Base-by-base conservation (phyloP, 2,888 invertebrate genomes). In the Cacoxenus indagator region DNA sequence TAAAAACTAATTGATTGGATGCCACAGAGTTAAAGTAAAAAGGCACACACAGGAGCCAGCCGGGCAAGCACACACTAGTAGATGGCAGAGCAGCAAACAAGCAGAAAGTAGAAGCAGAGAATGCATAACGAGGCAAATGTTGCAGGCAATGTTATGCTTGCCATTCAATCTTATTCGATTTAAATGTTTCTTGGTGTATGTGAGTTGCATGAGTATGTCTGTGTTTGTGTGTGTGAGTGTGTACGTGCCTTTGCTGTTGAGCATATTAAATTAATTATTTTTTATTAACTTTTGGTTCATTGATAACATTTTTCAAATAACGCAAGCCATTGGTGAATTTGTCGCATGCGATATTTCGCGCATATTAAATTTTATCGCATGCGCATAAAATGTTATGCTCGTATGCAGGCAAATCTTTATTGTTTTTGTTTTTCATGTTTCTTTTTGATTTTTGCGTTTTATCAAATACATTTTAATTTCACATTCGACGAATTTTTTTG, bases 1-100 rank as follows among this genome's bases (percentile, higher is more conserved):
- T 83, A 77, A 82, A 82, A 82, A 83, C 80, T 82, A 83, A 82
- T 82, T 81, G 83, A 83, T 78, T 80, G 82, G 78, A 82, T 82
- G 80, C 82, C 83, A 81, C 78, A 77, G 77, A 77, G 78, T 77
- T 76, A 31, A 31, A 31, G 31, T 9, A 31, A 14, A 37, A 37
- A 37, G 37, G n/a, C 59, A 54, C 37, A 37, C 37, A 37, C 37
- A 37, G 37, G 37, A 37, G 37, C 37, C 67, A 64, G 64, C 46
- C 46, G 67, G 48, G 67, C 65, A 55, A 54, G 64, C 55, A 48
- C 45, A 45, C 51, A 65, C 29, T 48, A 65, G 27, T 59, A 65
- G 22, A 22, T 19, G 43, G 14, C 64, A 64, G 61, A 6, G 24
- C 22, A 55, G 29, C 37, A 37, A 14, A 37, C 5, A 37, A 14